Evolutionary conservation across 1,140 invertebrate species (phyloP).

Genomic region (Anastrepha obliqua): DNA sequence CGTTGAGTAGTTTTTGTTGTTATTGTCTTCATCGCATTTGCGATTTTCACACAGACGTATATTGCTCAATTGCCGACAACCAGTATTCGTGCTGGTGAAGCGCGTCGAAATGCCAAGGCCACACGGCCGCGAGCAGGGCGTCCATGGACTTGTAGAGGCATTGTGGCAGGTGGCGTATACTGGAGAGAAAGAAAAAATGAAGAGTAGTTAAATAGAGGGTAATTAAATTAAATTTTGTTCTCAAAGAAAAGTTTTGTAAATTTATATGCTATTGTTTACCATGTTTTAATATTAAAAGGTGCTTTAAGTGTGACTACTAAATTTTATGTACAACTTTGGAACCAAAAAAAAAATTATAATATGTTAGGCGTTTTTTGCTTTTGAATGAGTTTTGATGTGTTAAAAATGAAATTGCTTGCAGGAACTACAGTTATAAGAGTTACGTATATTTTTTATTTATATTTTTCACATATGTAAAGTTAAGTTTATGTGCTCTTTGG

Average conservation of each 20-base stretch:
- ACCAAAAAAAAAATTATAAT: too few relatives aligned
- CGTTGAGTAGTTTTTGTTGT: slow-evolving; percentile 52
- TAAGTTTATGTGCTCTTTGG: too few relatives aligned
- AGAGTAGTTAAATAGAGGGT: not conserved
- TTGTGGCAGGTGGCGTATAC: slow-evolving; percentile 75
- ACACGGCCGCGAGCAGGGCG: slow-evolving; percentile 78
- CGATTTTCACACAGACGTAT: slow-evolving; percentile 78
- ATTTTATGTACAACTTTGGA: too few relatives aligned
- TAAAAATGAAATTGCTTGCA: too few relatives aligned
- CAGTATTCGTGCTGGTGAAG: slow-evolving; percentile 78
- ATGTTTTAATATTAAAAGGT: too few relatives aligned
- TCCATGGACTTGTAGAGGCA: slow-evolving; percentile 77
- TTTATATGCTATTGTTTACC: not conserved
- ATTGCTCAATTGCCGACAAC: slow-evolving; percentile 78
- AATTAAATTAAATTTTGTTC: slow-evolving; percentile 15
- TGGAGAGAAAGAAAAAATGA: slow-evolving; percentile 58
- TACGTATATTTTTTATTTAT: too few relatives aligned
- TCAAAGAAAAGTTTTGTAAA: not conserved
- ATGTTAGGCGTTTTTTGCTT: too few relatives aligned
- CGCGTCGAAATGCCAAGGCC: slow-evolving; percentile 80
- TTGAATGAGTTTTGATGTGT: too few relatives aligned
- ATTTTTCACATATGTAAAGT: too few relatives aligned
- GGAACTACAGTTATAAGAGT: too few relatives aligned
- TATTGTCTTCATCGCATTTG: slow-evolving; percentile 69
- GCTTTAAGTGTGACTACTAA: too few relatives aligned